Base-by-base conservation (phyloP, 2,113 vertebrate species). In the Dicentrarchus labrax region DNA sequence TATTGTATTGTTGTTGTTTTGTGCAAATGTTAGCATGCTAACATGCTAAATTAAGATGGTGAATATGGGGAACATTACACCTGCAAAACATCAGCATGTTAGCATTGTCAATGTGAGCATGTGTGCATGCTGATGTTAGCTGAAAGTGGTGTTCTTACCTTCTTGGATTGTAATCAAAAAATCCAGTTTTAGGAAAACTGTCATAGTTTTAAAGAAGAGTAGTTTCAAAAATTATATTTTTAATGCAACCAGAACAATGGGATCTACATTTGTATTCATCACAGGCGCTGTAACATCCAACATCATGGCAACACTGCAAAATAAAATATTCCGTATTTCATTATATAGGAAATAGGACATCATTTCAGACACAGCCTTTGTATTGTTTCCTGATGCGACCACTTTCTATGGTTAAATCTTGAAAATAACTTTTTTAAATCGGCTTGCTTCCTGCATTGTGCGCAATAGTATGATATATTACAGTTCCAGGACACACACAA, bases 401-500 rank as follows among this genome's bases (percentile, higher is more conserved):
- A 11, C 10, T 57, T 62, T 64, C 8, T 36, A 16, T 4, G 17
- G 16, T 62, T 39, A 51, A 60, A 54, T 45, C 39, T 60, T 66
- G 7, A 47, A 71, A 68, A 47, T 30, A 56, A 72, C 66, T 47
- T 0, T 0, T 47, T 21, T 21, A 8, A 54, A 68, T 21, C 0
- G 4, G 4, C 30, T 30, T 71, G 30, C 36, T 17, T 67, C 0
- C 47, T 57, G 36, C 54, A 39, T 65, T 64, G 56, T 78, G 56
- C 64, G 7, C 24, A 76, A 43, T 7, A 21, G 64, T 53, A 38
- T 45, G 43, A 76, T 76, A 43, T 36, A 66, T 64, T n/a, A 11
- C 45, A 71, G 47, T 21, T 74, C 16, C 30, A 69, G 86, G 72
- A 84, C 88, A 86, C 83, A 83, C 88, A 90, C 77, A 69, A 36